These are phyloP conservation scores for Ceratotherium simum DNA, from an alignment of 2,113 vertebrate genomes.

Conservation along the genomic window DNA sequence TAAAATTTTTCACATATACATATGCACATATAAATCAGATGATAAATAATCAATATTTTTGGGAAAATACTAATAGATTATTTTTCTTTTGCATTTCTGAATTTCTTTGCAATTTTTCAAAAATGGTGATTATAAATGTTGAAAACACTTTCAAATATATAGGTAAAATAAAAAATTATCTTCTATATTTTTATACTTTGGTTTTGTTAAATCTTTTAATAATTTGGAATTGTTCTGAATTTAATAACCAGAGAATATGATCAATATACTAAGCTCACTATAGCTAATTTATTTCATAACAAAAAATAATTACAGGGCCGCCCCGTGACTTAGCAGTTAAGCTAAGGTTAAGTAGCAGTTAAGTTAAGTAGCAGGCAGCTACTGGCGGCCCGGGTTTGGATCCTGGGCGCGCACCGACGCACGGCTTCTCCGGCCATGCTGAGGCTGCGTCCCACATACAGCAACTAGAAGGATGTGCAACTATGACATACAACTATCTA, in stretches of 20 bases:
- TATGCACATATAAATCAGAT: background rate
- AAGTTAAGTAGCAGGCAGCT: too few species aligned
- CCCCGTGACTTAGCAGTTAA: too few species aligned
- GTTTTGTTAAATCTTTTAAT: background rate
- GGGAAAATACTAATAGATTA: background rate
- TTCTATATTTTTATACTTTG: background rate
- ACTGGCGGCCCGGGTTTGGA: too few species aligned
- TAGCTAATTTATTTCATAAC: background rate
- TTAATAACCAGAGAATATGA: background rate
- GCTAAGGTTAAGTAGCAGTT: too few species aligned
- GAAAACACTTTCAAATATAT: background rate
- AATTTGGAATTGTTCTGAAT: background rate
- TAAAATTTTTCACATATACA: background rate
- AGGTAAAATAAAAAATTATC: background rate
- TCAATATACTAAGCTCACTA: background rate
- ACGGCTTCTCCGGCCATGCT: too few species aligned
- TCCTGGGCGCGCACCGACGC: too few species aligned
- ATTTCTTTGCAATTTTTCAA: background rate
- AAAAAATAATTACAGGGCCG: background rate
- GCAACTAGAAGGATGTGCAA: too few species aligned
- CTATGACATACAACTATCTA: too few species aligned
- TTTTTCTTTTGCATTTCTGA: background rate
- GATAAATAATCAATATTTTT: background rate
- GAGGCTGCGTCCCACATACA: too few species aligned
- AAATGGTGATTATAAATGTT: background rate